Percentiles rank a stretch among this genome's conserved stretches.
Conservation (phyloP, 2,888 invertebrate species). For the Autographa gamma region DNA sequence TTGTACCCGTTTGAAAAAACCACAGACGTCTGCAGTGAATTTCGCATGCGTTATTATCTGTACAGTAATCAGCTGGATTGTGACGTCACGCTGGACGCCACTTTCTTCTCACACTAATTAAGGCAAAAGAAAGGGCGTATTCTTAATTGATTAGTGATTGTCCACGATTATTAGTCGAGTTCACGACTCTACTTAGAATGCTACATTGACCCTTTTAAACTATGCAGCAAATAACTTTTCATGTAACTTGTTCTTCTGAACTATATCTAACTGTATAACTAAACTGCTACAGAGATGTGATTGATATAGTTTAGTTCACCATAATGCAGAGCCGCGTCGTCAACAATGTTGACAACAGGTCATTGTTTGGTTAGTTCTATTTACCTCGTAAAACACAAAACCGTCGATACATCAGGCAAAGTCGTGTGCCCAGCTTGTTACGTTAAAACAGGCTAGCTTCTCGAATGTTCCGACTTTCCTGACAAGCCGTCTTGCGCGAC, state of each 20-base stretch:
- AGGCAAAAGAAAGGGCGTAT: constrained; percentile 34
- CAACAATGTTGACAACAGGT: not conserved
- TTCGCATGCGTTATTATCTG: constrained; percentile 49
- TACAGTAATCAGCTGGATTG: constrained; percentile 48
- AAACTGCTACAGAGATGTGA: too few species aligned
- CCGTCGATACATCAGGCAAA: constrained; percentile 21
- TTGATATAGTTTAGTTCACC: not conserved
- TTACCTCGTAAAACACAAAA: constrained; percentile 42
- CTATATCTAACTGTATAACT: too few species aligned
- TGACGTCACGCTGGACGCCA: constrained; percentile 55
- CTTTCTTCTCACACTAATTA: constrained; percentile 56
- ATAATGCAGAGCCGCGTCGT: not conserved
- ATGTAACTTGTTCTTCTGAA: too few species aligned
- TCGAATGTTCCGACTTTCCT: constrained; percentile 82
- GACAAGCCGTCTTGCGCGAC: constrained; percentile 61
- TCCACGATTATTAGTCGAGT: not conserved
- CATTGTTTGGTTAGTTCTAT: constrained; percentile 22
- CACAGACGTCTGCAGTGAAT: constrained; percentile 40
- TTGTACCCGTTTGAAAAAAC: constrained; percentile 37
- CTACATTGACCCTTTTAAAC: not conserved
- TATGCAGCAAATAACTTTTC: too few species aligned
- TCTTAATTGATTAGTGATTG: constrained; percentile 20
- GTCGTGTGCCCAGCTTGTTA: constrained; percentile 60
- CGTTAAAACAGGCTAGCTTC: constrained; percentile 67
- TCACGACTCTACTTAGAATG: too few species aligned